Percentiles rank a stretch among this genome's conserved stretches.
Conservation (phyloP, 2,888 invertebrate species). For the Bursaphelenchus okinawaensis region DNA sequence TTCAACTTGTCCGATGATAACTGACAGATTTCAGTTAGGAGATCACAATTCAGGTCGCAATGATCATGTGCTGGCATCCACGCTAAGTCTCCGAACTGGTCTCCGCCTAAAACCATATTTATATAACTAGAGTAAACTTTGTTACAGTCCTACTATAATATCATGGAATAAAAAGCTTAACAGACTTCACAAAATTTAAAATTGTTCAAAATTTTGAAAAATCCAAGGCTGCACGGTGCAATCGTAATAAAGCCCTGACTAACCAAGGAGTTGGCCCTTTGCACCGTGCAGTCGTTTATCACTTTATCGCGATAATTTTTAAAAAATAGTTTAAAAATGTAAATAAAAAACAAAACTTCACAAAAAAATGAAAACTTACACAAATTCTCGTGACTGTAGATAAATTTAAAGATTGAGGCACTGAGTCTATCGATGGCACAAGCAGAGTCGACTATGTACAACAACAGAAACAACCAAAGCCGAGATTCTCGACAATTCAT, state of each 20-base stretch:
- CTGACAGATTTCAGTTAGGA: constrained; percentile 32
- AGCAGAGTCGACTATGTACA: neutral
- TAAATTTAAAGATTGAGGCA: neutral
- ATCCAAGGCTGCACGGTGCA: too few relatives aligned
- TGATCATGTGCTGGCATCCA: constrained; percentile 35
- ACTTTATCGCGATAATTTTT: too few relatives aligned
- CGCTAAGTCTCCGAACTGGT: constrained; percentile 27
- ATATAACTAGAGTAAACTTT: too few relatives aligned
- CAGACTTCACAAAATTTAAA: too few relatives aligned
- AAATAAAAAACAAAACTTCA: neutral
- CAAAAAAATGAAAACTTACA: neutral
- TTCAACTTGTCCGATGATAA: neutral
- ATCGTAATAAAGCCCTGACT: too few relatives aligned
- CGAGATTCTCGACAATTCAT: neutral
- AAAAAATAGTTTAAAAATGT: neutral
- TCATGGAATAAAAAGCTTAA: too few relatives aligned
- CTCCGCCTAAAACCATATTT: constrained; percentile 27
- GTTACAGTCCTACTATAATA: too few relatives aligned
- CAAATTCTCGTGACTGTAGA: constrained; percentile 1
- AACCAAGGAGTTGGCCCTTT: too few relatives aligned
- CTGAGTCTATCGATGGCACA: neutral
- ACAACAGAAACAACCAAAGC: neutral
- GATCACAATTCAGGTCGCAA: constrained; percentile 29
- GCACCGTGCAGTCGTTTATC: too few relatives aligned
- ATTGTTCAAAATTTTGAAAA: too few relatives aligned